A percentile compares a stretch with the other conserved stretches of the same genome.
Evolutionary conservation across 2,113 vertebrate genomes (phyloP).

Genomic region (Ammodytes dubius): DNA sequence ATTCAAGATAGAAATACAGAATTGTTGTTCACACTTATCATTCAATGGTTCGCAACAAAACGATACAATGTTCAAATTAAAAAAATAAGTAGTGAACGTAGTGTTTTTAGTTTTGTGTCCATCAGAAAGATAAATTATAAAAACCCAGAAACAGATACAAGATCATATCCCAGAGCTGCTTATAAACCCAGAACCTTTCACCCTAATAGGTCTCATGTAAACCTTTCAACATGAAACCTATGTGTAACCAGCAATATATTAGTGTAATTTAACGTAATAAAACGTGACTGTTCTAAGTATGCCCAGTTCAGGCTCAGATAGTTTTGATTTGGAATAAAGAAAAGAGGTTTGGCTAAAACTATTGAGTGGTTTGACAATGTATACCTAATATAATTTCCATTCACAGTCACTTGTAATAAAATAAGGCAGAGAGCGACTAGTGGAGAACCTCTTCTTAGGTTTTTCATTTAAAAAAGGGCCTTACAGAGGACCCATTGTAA

Average conservation of each 20-base stretch:
- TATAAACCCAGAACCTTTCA: slow-evolving; percentile 8
- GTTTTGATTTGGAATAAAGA: neutral
- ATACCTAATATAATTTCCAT: slow-evolving; percentile 2
- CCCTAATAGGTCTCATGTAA: neutral
- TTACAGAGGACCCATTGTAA: neutral
- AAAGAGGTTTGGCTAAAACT: neutral
- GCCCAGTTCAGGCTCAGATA: neutral
- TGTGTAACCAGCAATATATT: neutral
- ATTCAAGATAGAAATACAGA: neutral
- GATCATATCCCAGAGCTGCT: neutral
- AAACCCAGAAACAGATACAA: neutral
- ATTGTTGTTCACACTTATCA: neutral
- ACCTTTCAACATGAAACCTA: neutral
- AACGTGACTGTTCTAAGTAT: neutral
- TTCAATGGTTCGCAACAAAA: neutral
- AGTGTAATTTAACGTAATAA: neutral
- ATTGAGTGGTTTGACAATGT: no score
- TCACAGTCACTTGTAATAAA: slow-evolving; percentile 27
- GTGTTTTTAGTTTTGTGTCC: neutral
- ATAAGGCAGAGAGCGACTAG: neutral
- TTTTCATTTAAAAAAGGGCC: slow-evolving; percentile 6
- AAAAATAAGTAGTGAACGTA: neutral
- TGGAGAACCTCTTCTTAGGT: neutral
- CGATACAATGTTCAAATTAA: slow-evolving; percentile 8
- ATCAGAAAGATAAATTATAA: neutral